phyloP scores from a whole-genome alignment of 2,888 invertebrate genomes.

The Zygogramma bicolorata region DNA sequence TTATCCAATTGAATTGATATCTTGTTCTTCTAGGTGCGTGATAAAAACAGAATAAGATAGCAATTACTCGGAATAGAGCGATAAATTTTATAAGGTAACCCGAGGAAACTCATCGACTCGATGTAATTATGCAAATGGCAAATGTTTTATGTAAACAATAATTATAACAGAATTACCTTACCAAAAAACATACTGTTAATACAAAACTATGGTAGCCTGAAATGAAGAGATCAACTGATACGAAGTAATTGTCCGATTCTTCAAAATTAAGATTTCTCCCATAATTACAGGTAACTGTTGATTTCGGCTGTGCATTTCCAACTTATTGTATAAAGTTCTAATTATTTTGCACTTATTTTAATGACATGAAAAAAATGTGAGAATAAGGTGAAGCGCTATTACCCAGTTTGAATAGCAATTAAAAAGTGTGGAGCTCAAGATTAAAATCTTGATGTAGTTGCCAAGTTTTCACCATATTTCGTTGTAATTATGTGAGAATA shows the following conservation, averaged over 20 bases:
- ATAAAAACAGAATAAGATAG: background rate
- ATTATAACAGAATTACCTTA: constrained; percentile 13
- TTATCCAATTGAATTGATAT: constrained; percentile 17
- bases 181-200: constrained; percentile 24
- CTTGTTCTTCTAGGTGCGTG: background rate
- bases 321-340: constrained; percentile 51
- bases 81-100: background rate
- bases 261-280: constrained; percentile 40
- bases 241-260: constrained; percentile 25
- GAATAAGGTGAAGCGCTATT: constrained; percentile 51
- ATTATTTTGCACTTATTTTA: constrained; percentile 49
- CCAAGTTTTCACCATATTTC: constrained; percentile 25
- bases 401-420: constrained; percentile 27
- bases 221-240: constrained; percentile 14
- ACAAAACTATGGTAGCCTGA: constrained; percentile 16
- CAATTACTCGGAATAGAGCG: background rate
- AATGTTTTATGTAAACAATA: constrained; percentile 8
- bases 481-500: constrained; percentile 30
- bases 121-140: background rate
- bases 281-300: constrained; percentile 49
- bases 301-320: constrained; percentile 46
- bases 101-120: background rate
- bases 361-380: constrained; percentile 54
- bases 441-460: constrained; percentile 20
- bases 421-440: constrained; percentile 19